These are phyloP conservation scores for Phymanthus crucifer DNA, from an alignment of 92 coral and sea anemone species.

Conservation along the genomic window DNA sequence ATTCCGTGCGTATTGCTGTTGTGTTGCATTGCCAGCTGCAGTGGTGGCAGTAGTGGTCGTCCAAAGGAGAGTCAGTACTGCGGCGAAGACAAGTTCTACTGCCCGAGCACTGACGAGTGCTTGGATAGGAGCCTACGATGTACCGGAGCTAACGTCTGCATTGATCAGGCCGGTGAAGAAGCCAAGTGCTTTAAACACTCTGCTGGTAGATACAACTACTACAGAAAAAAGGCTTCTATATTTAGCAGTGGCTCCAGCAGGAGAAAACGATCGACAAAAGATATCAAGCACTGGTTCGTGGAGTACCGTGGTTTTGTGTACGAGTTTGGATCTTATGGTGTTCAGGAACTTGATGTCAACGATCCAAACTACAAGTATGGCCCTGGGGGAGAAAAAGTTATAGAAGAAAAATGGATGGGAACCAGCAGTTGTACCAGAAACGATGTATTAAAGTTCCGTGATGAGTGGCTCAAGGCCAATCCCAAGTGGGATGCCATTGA, in stretches of 20 bases:
- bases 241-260: constrained; percentile 5
- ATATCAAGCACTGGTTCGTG: constrained; percentile 29
- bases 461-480: neutral
- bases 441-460: constrained; percentile 5
- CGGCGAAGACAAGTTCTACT: constrained; percentile 33
- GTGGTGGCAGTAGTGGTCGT: neutral
- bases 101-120: neutral
- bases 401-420: neutral
- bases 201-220: constrained; percentile 27
- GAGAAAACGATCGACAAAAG: neutral
- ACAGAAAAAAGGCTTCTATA: neutral
- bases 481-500: neutral
- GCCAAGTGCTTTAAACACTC: constrained; percentile 24
- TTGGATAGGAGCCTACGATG: constrained; percentile 35
- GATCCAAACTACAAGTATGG: constrained; percentile 42
- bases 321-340: constrained; percentile 33
- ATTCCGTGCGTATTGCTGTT: too few relatives aligned
- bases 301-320: constrained; percentile 53
- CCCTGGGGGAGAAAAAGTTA: constrained; percentile 31
- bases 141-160: constrained; percentile 10
- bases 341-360: constrained; percentile 45
- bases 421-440: constrained; percentile 39
- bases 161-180: constrained; percentile 4
- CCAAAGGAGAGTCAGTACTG: constrained; percentile 12
- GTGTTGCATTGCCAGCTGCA: neutral